Base-by-base conservation (phyloP, 2,113 vertebrate species). In the Muntiacus muntjak region DNA sequence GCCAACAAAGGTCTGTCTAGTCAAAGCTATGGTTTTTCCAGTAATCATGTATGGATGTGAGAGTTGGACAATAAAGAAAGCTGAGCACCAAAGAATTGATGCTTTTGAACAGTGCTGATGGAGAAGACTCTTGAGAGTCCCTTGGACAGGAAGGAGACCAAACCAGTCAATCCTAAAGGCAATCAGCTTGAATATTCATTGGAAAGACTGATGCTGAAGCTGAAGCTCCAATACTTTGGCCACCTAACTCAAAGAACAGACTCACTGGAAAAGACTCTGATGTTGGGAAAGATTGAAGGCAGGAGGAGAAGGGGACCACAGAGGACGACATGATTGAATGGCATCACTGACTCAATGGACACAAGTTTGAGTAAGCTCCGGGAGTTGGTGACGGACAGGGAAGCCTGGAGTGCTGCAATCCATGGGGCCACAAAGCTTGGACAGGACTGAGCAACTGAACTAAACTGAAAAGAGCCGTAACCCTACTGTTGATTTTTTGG, bases 381-480 rank as follows among this genome's bases (percentile, higher is more conserved):
- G 67, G 10, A 74, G 36, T 74, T 40, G n/a, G 2, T 71, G 67
- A 71, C 0, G 1, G 67, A 74, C 10, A 40, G n/a, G 67, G 19
- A 74, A 40, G 67, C 67, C 67, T 74, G 9, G 19, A 74, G 67
- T 40, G 67, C 67, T 40, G 2, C 67, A 71, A 12, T 40, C 17
- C 67, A 71, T 12, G 67, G 67, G 1, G n/a, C 19, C 0, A 19
- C n/a, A 40, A 40, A 71, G 67, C 19, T 74, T 1, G 0, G n/a
- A 74, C 10, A 74, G 19, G 67, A 74, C n/a, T 40, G 67, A 74
- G 67, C 1, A 0, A 74, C n/a, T 1, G 5, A 74, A 74, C n/a
- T 40, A 19, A 74, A 74, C 10, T 74, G 67, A 30, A 47, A 3
- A 87, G 45, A 87, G 12, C 25, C 28, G 28, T 47, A 25, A 33